Conservation (phyloP, 2,888 invertebrate genomes). For the Plebejus melissa region DNA sequence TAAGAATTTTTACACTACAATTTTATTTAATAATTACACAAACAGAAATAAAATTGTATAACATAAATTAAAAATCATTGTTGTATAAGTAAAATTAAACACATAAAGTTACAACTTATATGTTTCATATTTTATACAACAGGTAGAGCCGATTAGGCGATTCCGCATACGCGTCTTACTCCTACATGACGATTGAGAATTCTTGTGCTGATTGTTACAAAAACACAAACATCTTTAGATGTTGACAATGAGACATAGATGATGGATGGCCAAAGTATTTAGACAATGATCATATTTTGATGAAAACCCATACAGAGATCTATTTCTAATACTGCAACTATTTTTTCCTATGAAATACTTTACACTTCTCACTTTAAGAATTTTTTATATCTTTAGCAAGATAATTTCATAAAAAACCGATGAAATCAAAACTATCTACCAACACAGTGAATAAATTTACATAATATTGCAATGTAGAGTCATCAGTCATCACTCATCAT, state of each 20-base stretch:
- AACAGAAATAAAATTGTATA: not conserved
- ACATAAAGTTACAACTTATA: not conserved
- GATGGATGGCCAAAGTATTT: not conserved
- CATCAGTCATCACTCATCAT: no score
- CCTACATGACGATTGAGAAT: conserved; percentile 10
- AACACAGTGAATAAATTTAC: no score
- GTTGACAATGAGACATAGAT: not conserved
- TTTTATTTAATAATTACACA: not conserved
- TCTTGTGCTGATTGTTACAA: not conserved
- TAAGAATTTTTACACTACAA: not conserved
- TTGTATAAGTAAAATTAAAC: not conserved
- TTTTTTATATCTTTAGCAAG: not conserved
- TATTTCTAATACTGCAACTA: not conserved
- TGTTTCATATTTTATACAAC: not conserved
- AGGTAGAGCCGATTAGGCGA: not conserved
- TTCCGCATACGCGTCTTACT: not conserved
- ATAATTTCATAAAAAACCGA: no score
- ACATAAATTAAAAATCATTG: not conserved
- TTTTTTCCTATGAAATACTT: not conserved
- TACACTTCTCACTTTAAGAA: not conserved
- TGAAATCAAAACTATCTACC: no score
- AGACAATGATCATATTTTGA: not conserved
- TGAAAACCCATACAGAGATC: not conserved
- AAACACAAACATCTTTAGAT: not conserved
- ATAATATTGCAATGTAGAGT: no score